Evolutionary conservation across 2,797 vertebrate genomes (phyloP).

Genomic region (Rhabdophis nuchalis): DNA sequence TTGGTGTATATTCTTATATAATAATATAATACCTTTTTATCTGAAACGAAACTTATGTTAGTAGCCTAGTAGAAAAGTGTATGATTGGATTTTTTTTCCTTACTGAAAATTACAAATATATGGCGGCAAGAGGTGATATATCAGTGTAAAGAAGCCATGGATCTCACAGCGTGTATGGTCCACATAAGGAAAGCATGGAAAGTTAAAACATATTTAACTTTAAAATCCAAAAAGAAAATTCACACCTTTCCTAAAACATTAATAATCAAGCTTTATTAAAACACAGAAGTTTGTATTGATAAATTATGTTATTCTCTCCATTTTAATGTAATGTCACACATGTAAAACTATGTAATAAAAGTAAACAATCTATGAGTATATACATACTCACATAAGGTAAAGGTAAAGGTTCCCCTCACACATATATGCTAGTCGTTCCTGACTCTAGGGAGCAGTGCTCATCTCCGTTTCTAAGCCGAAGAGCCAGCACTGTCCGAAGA

Average conservation of each 20-base stretch:
- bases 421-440: too few relatives aligned
- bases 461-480: too few relatives aligned
- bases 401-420: too few relatives aligned
- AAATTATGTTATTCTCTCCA: not conserved
- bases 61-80: constrained; percentile 31
- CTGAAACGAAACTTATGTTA: constrained; percentile 36
- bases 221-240: constrained; percentile 33
- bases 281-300: not conserved
- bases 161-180: not conserved
- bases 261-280: not conserved
- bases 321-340: not conserved
- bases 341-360: not conserved
- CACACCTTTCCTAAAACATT: not conserved
- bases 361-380: not conserved
- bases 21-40: constrained; percentile 4
- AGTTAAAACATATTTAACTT: not conserved
- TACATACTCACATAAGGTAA: not conserved
- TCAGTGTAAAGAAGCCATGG: constrained; percentile 16
- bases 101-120: constrained; percentile 27
- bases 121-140: constrained; percentile 25
- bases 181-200: constrained; percentile 36
- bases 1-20: constrained; percentile 36
- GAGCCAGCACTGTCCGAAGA: too few relatives aligned
- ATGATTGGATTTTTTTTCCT: not conserved
- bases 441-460: too few relatives aligned